Base-by-base conservation (phyloP, 1,140 invertebrate genomes). In the Hylaeus anthracinus region DNA sequence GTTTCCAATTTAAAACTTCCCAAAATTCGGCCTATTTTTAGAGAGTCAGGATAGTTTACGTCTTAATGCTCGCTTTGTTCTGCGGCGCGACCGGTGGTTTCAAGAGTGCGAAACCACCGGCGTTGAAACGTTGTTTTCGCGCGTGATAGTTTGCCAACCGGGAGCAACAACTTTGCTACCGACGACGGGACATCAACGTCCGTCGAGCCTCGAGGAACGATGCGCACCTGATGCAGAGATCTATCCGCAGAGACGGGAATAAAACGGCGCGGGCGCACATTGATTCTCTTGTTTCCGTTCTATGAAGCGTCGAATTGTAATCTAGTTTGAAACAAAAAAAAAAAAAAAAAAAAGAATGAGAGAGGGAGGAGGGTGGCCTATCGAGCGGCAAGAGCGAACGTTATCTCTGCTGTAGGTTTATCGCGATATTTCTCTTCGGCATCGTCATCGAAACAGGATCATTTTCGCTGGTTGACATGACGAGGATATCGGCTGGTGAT, bases 401-500 rank as follows among this genome's bases (percentile, higher is more conserved):
- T 80, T 80, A 80, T 80, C 79, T 60, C 72, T 53, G 72, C 63
- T 66, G 72, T 75, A 67, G 79, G 72, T 80, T 80, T 73, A 79
- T 79, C 77, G 71, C 64, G 79, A 80, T 74, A 74, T 80, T 75
- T 64, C 79, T 67, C 79, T 66, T 75, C 72, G 79, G 10, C 79
- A 53, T 74, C 43, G 72, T 80, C 72, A 67, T 75, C 79, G 72
- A 69, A 74, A 80, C 72, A 74, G 72, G 79, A 74, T 74, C 79
- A 80, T 80, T 80, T 53, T 80, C 72, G 72, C 53, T 72, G 55
- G 64, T 80, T 80, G 72, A 74, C 79, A 80, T 63, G 79, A 73
- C 77, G 77, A 73, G 77, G 70, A 79, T 73, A 72, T 73, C 79
- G 79, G 72, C 53, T 58, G 79, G 72, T 74, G 72, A 75, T 67